Evolutionary conservation across 1,140 invertebrate genomes (phyloP), one percentile per base, ranked within the genome.

Genomic region (Bombus difficillimus): DNA sequence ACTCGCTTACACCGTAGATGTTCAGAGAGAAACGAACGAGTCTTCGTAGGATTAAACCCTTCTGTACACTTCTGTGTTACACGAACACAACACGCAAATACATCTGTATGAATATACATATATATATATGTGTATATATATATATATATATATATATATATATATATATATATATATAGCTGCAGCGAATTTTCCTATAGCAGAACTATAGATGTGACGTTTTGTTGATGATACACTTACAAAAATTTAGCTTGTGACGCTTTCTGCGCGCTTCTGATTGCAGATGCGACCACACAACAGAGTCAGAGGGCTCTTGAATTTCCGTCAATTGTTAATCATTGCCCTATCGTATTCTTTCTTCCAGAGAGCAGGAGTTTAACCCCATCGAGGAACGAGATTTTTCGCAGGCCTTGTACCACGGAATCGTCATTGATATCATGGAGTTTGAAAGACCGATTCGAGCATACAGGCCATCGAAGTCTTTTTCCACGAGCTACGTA

Each of bases 151-250:
- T n/a, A n/a, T n/a, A n/a, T n/a, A n/a, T n/a, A n/a, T n/a, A n/a
- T 64, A 77, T 53, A 53, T 69, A 37, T 37, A 68, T 69, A 28
- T 39, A 69, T 22, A 41, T 1, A 59, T 72, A 77, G 66, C 68
- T 68, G 87, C 53, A 75, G 78, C 78, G 77, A 79, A 57, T 15
- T 88, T 87, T 22, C 62, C 57, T 43, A 81, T 53, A 76, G 39
- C 76, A 34, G 59, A 68, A 68, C 18, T 82, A 64, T 69, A 77
- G 43, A 68, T 73, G 59, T 22, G 39, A 74, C 74, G 62, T 75
- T 75, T 47, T 39, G 53, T 64, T 34, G 62, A 75, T 37, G 69
- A 18, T 66, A n/a, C 59, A 53, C 64, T 34, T 15, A 18, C 4
- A 15, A 18, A 34, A 57, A 66, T 39, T 22, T 43, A 57, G 41